Evolutionary conservation across 2,113 vertebrate species (phyloP), one percentile per base, ranked within the genome.

Genomic region (Ranitomeya imitator): DNA sequence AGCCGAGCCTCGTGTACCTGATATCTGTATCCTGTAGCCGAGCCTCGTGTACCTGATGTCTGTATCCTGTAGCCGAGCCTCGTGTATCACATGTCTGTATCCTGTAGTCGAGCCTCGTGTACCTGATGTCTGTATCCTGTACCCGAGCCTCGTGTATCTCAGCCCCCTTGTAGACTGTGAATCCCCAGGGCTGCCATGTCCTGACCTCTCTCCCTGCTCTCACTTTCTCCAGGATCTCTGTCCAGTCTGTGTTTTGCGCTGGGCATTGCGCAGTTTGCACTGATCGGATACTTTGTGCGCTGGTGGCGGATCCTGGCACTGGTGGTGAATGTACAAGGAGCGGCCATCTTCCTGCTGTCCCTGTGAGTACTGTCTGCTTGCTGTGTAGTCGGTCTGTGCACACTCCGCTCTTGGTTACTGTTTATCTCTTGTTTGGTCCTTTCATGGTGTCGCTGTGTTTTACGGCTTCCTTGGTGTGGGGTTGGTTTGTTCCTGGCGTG

Each of bases 191-290:
- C 37, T 45, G 37, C 23, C 69, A 23, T 45, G 15, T 63, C 23
- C 16, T 5, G 15, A 10, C 54, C 69, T 23, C 26, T 14, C 0
- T 10, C 23, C 6, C n/a, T 69, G 51, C 6, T 16, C 7, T 16
- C 65, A 83, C 88, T 37, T 61, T 0, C 81, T 1, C 71, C 93
- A 96, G 96, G 96, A 59, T 96, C 96, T 0, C 90, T 96, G 59
- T 92, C 94, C 1, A 94, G 94, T 89, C 91, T 96, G 67, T 96
- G 95, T 91, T 96, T 96, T 87, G 96, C 95, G 2, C 92, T 96
- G 73, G 96, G 96, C 90, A 96, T 96, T 5, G 94, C 94, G 77
- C 93, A 96, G 6, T 96, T 93, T 83, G 95, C 96, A 52, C 91
- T 96, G 31, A 71, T 96, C 86, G 96, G 96, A 1, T 96, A 96